A percentile compares a stretch with the other conserved stretches of the same genome.
phyloP scores from a whole-genome alignment of 2,113 vertebrate species.

The Cinclus cinclus region DNA sequence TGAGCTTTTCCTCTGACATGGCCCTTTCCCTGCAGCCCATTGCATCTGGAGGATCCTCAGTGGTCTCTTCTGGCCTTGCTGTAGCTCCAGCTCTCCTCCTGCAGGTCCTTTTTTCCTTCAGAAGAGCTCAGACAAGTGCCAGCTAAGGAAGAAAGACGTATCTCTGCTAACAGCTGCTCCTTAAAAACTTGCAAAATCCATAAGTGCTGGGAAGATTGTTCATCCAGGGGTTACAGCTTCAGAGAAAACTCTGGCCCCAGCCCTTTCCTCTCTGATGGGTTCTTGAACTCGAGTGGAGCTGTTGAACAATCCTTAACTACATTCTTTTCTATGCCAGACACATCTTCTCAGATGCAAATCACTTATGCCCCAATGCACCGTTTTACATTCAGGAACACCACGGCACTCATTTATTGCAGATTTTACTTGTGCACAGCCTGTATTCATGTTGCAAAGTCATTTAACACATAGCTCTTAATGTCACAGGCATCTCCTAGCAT shows the following conservation, averaged over 20 bases:
- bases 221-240: neutral
- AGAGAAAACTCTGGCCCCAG: neutral
- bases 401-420: neutral
- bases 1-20: neutral
- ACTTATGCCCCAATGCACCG: neutral
- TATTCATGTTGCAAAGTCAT: neutral
- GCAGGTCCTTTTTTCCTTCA: neutral
- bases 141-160: neutral
- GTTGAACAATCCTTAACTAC: neutral
- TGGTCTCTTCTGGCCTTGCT: neutral
- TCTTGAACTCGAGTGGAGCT: neutral
- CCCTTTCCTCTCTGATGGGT: neutral
- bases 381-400: conserved; percentile 1
- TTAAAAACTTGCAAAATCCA: neutral
- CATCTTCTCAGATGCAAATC: conserved; percentile 21
- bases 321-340: neutral
- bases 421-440: neutral
- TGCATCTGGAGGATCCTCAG: neutral
- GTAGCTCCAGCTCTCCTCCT: neutral
- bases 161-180: neutral
- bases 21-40: neutral
- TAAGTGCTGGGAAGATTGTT: neutral
- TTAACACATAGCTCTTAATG: neutral
- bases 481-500: neutral
- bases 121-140: neutral